A percentile compares a stretch with the other conserved stretches of the same genome.
Evolutionary conservation across 53 echinoderm and acorn worm species (phyloP).

Genomic region (Glandiceps talaboti): DNA sequence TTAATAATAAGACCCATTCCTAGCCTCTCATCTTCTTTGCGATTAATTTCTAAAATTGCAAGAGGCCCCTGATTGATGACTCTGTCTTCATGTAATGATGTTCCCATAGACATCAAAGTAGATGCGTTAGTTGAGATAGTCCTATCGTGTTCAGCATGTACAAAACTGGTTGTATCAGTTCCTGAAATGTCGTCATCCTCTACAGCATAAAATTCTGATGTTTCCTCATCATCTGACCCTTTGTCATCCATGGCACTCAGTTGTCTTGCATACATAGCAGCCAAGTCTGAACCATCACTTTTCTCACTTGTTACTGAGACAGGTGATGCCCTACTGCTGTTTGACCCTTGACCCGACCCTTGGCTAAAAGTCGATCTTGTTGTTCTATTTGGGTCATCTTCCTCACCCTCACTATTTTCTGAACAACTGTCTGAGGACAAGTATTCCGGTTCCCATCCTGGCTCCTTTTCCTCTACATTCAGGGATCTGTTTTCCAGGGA

Average conservation of each 20-base stretch:
- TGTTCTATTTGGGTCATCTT: background rate
- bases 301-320: background rate
- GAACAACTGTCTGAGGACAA: background rate
- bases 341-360: background rate
- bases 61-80: conserved; percentile 4
- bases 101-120: background rate
- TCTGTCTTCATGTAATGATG: background rate
- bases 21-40: conserved; percentile 58
- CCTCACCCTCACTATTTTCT: background rate
- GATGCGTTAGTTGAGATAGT: background rate
- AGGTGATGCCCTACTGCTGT: background rate
- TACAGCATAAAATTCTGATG: background rate
- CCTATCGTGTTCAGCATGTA: background rate
- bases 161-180: too few species aligned
- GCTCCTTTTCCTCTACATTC: background rate
- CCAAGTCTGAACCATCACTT: background rate
- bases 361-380: background rate
- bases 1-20: conserved; percentile 96
- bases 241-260: background rate
- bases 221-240: conserved; percentile 3
- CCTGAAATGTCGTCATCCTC: conserved; percentile 32
- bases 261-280: background rate
- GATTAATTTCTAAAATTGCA: conserved; percentile 47
- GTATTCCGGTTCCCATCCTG: background rate
- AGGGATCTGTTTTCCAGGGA: background rate